These are phyloP conservation scores for Cyanoramphus novaezelandiae DNA, from an alignment of 2,113 vertebrate species.

Conservation along the genomic window DNA sequence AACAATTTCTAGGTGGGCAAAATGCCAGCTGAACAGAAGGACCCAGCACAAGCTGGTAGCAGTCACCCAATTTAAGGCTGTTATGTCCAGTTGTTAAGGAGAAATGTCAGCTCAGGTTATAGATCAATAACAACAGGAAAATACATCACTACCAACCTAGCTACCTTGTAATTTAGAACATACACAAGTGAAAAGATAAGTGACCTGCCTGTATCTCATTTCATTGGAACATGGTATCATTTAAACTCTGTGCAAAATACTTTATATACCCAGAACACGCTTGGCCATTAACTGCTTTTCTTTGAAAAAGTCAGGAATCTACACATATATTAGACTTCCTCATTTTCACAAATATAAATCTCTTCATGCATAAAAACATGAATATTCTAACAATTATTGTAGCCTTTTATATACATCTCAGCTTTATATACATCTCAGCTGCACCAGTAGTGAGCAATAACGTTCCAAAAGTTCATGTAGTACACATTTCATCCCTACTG, in stretches of 20 bases:
- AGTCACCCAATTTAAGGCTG: background rate
- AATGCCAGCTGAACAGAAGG: slow-evolving; percentile 50
- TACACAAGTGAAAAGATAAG: background rate
- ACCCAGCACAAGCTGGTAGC: background rate
- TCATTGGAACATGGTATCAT: background rate
- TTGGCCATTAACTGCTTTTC: background rate
- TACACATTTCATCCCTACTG: background rate
- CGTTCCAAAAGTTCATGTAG: background rate
- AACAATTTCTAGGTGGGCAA: slow-evolving; percentile 4
- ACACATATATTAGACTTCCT: background rate
- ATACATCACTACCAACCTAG: background rate
- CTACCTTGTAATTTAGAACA: background rate
- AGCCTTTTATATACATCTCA: background rate
- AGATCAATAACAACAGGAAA: background rate
- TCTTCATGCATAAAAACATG: background rate
- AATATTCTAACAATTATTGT: background rate
- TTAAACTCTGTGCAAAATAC: background rate
- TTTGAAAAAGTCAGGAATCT: background rate
- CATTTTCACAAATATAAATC: background rate
- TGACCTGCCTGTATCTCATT: background rate
- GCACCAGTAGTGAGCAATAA: background rate
- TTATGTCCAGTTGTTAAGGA: background rate
- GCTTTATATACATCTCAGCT: background rate
- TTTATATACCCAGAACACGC: background rate
- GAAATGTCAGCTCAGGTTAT: background rate